These are phyloP conservation scores for Diglossa cyanea DNA, from an alignment of 2,797 vertebrate species.

Conservation along the genomic window DNA sequence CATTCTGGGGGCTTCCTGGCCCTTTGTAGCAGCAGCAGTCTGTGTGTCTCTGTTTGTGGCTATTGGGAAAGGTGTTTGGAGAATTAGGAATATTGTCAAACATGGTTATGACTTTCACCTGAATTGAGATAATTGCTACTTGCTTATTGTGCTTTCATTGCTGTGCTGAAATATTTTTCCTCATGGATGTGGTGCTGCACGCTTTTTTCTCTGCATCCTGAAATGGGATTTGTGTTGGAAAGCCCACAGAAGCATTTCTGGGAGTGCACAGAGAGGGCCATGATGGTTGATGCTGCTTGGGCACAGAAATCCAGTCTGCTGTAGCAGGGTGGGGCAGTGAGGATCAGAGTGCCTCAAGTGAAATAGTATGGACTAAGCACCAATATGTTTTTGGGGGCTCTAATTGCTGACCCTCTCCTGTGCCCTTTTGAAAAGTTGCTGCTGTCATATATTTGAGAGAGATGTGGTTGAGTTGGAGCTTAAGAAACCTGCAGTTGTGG, in stretches of 20 bases:
- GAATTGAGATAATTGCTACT: not conserved
- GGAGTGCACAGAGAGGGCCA: not conserved
- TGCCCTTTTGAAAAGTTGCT: not conserved
- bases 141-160: not conserved
- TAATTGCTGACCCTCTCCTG: not conserved
- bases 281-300: not conserved
- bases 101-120: not conserved
- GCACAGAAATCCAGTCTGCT: not conserved
- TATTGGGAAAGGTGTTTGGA: not conserved
- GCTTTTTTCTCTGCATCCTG: not conserved
- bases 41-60: not conserved
- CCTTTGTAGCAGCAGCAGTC: not conserved
- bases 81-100: not conserved
- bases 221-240: not conserved
- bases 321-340: rapidly evolving
- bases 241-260: not conserved
- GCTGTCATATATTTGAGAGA: not conserved
- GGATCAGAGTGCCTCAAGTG: not conserved
- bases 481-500: not conserved
- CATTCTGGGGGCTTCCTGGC: not conserved
- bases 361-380: not conserved
- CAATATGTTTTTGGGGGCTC: not conserved
- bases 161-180: not conserved
- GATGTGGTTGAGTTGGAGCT: not conserved
- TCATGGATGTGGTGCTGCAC: rapidly evolving